A percentile compares a stretch with the other conserved stretches of the same genome.
phyloP scores from a whole-genome alignment of 2,797 vertebrate genomes.

The Hoplostethus atlanticus region DNA sequence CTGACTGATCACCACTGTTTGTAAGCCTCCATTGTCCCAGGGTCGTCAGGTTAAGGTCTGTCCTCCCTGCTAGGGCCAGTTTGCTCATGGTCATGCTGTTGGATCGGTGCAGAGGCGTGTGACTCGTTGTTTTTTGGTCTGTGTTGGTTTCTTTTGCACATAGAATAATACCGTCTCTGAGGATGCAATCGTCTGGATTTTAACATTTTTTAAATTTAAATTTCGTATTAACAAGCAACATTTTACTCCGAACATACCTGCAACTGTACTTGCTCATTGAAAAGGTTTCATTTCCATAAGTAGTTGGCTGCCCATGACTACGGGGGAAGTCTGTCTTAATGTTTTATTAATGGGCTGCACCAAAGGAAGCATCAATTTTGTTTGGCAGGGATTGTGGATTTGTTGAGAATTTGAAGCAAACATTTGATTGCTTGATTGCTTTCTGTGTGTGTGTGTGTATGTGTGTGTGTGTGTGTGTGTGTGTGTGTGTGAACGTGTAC shows the following conservation, averaged over 20 bases:
- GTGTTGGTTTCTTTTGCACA: no score
- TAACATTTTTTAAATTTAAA: no score
- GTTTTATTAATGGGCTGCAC: slow-evolving; percentile 44
- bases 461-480: slow-evolving; percentile 6
- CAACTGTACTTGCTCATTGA: slow-evolving; percentile 31
- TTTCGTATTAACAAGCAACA: slow-evolving; percentile 3
- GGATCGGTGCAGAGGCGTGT: not conserved
- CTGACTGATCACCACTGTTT: no score
- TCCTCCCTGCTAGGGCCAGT: not conserved
- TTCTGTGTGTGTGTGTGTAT: not conserved
- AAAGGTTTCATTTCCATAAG: not conserved
- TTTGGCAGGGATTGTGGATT: slow-evolving; percentile 44
- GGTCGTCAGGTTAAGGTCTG: not conserved
- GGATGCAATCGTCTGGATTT: no score
- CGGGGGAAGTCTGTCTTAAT: slow-evolving; percentile 17
- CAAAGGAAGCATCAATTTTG: slow-evolving; percentile 8
- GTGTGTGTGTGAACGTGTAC: slow-evolving; percentile 28
- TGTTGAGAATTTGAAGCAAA: slow-evolving; percentile 45
- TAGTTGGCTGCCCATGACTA: slow-evolving; percentile 2
- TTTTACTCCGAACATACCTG: slow-evolving; percentile 33
- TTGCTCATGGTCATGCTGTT: not conserved
- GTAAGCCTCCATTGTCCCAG: not conserved
- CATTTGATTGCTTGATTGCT: slow-evolving; percentile 22
- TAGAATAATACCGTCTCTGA: no score
- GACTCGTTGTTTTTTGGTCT: no score